Evolutionary conservation across 2,888 invertebrate species (phyloP).

Genomic region (Blera fallax): DNA sequence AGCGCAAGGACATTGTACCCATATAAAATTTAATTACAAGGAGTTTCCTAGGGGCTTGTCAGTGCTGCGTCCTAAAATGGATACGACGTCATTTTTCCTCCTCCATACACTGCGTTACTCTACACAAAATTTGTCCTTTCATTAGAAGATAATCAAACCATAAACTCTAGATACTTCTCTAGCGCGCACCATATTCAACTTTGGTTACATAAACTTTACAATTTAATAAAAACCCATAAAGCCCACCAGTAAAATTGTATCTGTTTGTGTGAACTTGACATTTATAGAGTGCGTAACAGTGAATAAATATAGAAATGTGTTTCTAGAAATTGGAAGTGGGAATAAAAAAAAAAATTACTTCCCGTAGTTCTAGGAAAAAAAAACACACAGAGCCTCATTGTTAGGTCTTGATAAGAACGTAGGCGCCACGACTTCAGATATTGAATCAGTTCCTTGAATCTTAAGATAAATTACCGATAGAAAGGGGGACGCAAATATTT

Average conservation of each 20-base stretch:
- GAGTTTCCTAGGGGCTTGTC: neutral
- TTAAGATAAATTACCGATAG: conserved; percentile 1
- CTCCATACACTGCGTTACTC: too few relatives aligned
- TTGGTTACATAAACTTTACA: neutral
- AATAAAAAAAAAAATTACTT: neutral
- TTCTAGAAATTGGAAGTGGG: neutral
- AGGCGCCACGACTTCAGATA: neutral
- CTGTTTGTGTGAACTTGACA: neutral
- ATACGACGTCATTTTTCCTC: neutral
- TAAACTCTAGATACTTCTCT: too few relatives aligned
- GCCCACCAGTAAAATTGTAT: neutral
- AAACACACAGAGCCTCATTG: neutral
- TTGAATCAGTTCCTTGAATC: neutral
- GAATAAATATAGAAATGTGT: neutral
- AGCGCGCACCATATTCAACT: neutral
- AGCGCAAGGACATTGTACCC: neutral
- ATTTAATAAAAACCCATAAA: neutral
- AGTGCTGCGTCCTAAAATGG: too few relatives aligned
- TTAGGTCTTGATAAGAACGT: neutral
- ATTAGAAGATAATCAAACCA: neutral
- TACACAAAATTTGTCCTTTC: too few relatives aligned
- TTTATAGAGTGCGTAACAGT: neutral
- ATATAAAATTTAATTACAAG: neutral
- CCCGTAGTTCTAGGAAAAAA: neutral
- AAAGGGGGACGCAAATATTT: neutral